These are phyloP conservation scores for Lepidotrigona ventralis DNA, from an alignment of 1,140 invertebrate genomes.

Conservation along the genomic window DNA sequence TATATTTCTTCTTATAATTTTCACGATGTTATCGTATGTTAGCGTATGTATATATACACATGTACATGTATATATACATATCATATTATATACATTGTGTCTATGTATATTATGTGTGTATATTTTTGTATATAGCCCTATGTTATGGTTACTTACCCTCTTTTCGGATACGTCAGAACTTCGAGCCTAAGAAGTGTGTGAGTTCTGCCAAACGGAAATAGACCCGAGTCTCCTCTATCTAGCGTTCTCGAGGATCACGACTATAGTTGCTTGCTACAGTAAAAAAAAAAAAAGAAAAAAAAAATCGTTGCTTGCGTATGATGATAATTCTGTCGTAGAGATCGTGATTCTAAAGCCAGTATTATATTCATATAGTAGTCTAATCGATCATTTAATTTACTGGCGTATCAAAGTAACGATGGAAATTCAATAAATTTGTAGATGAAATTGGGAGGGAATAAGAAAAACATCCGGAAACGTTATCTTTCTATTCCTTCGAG, in stretches of 20 bases:
- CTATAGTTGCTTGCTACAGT: conserved; percentile 75
- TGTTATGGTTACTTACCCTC: conserved; percentile 49
- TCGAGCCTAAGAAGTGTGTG: conserved; percentile 48
- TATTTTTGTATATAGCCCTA: conserved; percentile 29
- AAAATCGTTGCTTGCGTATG: conserved; percentile 41
- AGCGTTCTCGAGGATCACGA: conserved; percentile 58
- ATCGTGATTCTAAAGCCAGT: not conserved
- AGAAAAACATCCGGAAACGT: conserved; percentile 23
- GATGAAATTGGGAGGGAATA: conserved; percentile 40
- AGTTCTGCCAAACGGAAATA: conserved; percentile 51
- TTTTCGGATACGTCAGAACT: conserved; percentile 57
- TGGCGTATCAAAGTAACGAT: conserved; percentile 1
- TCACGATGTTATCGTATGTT: conserved; percentile 23
- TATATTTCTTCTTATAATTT: not conserved
- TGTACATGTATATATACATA: not conserved
- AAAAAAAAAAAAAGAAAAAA: conserved; percentile 51
- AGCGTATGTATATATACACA: conserved; percentile 2
- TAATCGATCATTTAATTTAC: conserved; percentile 1
- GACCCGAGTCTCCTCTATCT: conserved; percentile 46
- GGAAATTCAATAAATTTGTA: conserved; percentile 3
- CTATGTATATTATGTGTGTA: conserved; percentile 18
- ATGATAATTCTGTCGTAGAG: conserved; percentile 43
- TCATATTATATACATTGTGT: not conserved
- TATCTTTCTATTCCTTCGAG: not conserved
- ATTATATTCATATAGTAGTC: not conserved